These are phyloP conservation scores for Paramormyrops hopkinsi DNA, from an alignment of 2,797 vertebrate genomes.

Conservation along the genomic window DNA sequence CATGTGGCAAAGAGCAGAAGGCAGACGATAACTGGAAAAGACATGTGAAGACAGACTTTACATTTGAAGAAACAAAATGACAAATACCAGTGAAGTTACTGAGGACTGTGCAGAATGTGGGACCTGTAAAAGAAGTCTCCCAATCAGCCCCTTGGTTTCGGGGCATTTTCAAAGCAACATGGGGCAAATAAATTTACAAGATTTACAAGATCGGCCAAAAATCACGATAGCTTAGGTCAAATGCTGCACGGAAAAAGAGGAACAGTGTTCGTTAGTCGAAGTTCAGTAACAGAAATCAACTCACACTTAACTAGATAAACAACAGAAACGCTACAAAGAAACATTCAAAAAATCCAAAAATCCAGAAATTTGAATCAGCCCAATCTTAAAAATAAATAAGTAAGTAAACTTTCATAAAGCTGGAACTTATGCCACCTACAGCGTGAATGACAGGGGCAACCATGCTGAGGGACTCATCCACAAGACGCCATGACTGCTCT, in stretches of 20 bases:
- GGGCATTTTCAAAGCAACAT: neutral
- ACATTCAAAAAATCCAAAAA: neutral
- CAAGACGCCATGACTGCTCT: neutral
- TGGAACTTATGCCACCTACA: neutral
- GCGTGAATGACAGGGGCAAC: neutral
- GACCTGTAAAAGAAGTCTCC: neutral
- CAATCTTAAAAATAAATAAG: neutral
- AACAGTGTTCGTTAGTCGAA: neutral
- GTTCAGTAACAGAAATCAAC: neutral
- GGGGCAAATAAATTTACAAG: neutral
- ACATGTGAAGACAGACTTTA: neutral
- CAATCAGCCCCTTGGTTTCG: neutral
- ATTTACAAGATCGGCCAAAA: neutral
- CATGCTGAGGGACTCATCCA: neutral
- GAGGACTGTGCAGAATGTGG: neutral
- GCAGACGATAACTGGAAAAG: neutral
- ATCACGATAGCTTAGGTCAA: neutral
- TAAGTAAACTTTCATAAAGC: neutral
- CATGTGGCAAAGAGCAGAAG: neutral
- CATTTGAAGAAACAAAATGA: neutral
- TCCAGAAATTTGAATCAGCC: neutral
- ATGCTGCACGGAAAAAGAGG: neutral
- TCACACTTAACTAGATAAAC: neutral
- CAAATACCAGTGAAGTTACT: neutral
- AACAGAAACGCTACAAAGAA: neutral